Conservation (phyloP, 2,888 invertebrate species). For the Cerastoderma edule region DNA sequence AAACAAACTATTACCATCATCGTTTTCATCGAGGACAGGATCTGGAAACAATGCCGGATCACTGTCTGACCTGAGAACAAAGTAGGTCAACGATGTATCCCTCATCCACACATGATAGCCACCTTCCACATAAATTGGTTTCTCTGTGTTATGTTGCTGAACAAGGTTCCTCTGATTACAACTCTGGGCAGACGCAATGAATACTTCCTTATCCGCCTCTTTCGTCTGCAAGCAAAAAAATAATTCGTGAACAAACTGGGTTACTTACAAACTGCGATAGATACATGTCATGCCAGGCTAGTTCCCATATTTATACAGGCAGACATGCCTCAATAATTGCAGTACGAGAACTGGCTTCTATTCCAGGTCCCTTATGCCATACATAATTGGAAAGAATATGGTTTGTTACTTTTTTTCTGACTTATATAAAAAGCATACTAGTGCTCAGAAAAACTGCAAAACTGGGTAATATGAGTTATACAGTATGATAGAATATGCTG, state of each 20-base stretch:
- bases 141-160: conserved; percentile 86
- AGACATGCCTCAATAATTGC: too few relatives aligned
- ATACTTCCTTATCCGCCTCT: conserved; percentile 90
- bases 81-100: conserved; percentile 91
- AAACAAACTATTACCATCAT: conserved; percentile 40
- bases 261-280: too few relatives aligned
- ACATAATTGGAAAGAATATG: too few relatives aligned
- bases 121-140: conserved; percentile 92
- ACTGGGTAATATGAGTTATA: too few relatives aligned
- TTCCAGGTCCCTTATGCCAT: too few relatives aligned
- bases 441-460: too few relatives aligned
- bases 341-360: too few relatives aligned
- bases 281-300: too few relatives aligned
- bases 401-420: too few relatives aligned
- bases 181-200: conserved; percentile 95
- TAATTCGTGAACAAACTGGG: neutral
- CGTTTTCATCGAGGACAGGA: conserved; percentile 45
- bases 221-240: conserved; percentile 1
- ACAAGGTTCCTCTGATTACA: conserved; percentile 90
- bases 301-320: too few relatives aligned
- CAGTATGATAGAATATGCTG: too few relatives aligned
- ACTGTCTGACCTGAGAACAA: conserved; percentile 90
- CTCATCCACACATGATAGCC: conserved; percentile 92
- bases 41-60: conserved; percentile 73
- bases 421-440: too few relatives aligned